Conservation (phyloP, 2,888 invertebrate genomes). For the Nomada goodeniana region DNA sequence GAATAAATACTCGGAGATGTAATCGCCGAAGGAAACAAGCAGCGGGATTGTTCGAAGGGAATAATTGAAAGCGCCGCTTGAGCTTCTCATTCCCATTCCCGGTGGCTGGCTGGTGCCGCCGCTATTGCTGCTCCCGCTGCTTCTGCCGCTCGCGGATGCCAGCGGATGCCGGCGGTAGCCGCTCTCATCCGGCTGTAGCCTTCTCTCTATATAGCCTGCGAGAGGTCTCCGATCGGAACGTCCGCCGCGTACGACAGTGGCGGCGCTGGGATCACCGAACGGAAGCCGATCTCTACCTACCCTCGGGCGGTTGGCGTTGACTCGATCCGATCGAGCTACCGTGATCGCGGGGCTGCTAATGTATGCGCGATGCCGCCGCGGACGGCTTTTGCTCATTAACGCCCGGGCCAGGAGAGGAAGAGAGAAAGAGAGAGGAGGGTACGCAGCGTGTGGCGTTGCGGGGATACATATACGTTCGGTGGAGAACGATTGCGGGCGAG, state of each 20-base stretch:
- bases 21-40: conserved; percentile 84
- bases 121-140: conserved; percentile 65
- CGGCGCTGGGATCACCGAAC: conserved; percentile 47
- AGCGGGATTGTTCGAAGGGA: conserved; percentile 83
- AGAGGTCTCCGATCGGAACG: conserved; percentile 23
- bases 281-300: conserved; percentile 42
- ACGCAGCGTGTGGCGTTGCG: background rate
- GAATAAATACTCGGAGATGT: conserved; percentile 84
- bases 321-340: conserved; percentile 74
- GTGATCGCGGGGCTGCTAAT: conserved; percentile 80
- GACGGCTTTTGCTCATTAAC: conserved; percentile 82
- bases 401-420: conserved; percentile 65
- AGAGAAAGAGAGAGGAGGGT: background rate
- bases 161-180: conserved; percentile 38
- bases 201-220: conserved; percentile 32
- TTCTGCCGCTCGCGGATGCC: conserved; percentile 57
- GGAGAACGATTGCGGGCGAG: background rate
- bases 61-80: conserved; percentile 84
- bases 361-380: conserved; percentile 82
- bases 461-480: background rate
- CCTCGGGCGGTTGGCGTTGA: conserved; percentile 57
- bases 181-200: conserved; percentile 52
- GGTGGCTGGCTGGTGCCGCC: conserved; percentile 70
- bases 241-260: conserved; percentile 43
- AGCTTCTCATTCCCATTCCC: conserved; percentile 83